phyloP scores from a whole-genome alignment of 2,113 vertebrate species.

The Amphiprion ocellaris region DNA sequence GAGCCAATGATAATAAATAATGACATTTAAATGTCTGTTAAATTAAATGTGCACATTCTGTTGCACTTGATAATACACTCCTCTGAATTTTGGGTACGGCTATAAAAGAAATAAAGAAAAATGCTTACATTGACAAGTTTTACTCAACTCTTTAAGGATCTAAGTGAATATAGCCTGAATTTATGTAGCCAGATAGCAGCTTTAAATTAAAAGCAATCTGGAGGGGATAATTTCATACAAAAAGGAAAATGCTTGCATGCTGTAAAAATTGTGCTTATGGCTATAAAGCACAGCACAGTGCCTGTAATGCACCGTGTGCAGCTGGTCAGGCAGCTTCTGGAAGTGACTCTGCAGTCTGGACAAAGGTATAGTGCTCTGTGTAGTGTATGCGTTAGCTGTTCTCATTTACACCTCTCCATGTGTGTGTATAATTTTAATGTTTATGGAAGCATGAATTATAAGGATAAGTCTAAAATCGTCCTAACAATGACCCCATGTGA shows the following conservation, averaged over 20 bases:
- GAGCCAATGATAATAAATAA: too few species aligned
- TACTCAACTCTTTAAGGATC: conserved; percentile 45
- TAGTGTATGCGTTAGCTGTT: conserved; percentile 6
- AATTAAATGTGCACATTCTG: background rate
- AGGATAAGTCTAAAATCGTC: background rate
- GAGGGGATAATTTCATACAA: conserved; percentile 59
- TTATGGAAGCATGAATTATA: background rate
- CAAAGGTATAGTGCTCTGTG: background rate
- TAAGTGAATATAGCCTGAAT: conserved; percentile 43
- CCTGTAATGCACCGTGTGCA: conserved; percentile 44
- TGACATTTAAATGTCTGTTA: background rate
- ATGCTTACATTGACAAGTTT: conserved; percentile 39
- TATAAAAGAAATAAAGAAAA: conserved; percentile 20
- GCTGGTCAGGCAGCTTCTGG: conserved; percentile 53
- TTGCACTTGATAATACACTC: background rate
- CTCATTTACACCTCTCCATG: background rate
- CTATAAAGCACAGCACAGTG: conserved; percentile 59
- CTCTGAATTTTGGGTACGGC: conserved; percentile 3
- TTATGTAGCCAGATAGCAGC: conserved; percentile 52
- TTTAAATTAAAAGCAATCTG: conserved; percentile 69
- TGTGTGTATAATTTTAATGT: background rate
- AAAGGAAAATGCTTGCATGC: conserved; percentile 67
- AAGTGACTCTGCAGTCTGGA: conserved; percentile 36
- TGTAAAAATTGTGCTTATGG: conserved; percentile 66
- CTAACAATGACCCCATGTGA: background rate